Conservation (phyloP, 2,888 invertebrate species). For the Apoderus coryli region DNA sequence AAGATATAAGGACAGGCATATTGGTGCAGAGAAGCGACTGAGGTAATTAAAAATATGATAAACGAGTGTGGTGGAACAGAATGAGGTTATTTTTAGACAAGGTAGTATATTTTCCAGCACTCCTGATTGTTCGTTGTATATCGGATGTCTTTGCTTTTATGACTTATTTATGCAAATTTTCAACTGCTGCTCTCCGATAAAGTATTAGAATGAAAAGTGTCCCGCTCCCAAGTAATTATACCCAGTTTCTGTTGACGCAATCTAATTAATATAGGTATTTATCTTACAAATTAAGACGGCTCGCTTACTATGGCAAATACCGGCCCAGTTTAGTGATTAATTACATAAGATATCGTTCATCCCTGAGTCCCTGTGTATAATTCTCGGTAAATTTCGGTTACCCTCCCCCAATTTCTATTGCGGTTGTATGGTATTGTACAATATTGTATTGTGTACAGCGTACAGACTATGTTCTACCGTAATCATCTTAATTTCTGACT, state of each 20-base stretch:
- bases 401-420: slow-evolving; percentile 8
- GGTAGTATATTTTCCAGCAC: not conserved
- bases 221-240: slow-evolving; percentile 33
- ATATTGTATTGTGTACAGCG: slow-evolving; percentile 12
- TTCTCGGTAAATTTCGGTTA: slow-evolving; percentile 12
- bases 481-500: slow-evolving; percentile 13
- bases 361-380: slow-evolving; percentile 14
- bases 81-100: slow-evolving; percentile 3
- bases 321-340: slow-evolving; percentile 32
- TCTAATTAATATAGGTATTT: slow-evolving; percentile 34
- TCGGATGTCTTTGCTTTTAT: slow-evolving; percentile 20
- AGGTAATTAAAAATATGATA: no score
- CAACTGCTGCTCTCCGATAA: slow-evolving; percentile 30
- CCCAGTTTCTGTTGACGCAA: slow-evolving; percentile 29
- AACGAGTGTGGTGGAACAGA: no score
- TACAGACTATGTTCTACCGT: slow-evolving; percentile 11
- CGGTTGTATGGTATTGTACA: slow-evolving; percentile 11
- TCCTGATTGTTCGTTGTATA: no score
- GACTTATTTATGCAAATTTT: slow-evolving; percentile 31
- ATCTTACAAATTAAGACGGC: slow-evolving; percentile 34
- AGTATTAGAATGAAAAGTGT: slow-evolving; percentile 33
- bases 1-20: no score
- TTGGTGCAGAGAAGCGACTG: no score
- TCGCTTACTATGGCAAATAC: slow-evolving; percentile 32
- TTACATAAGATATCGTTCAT: slow-evolving; percentile 29